Evolutionary conservation across 2,113 vertebrate species (phyloP), one percentile per base, ranked within the genome.

Genomic region (Odobenus rosmarus): DNA sequence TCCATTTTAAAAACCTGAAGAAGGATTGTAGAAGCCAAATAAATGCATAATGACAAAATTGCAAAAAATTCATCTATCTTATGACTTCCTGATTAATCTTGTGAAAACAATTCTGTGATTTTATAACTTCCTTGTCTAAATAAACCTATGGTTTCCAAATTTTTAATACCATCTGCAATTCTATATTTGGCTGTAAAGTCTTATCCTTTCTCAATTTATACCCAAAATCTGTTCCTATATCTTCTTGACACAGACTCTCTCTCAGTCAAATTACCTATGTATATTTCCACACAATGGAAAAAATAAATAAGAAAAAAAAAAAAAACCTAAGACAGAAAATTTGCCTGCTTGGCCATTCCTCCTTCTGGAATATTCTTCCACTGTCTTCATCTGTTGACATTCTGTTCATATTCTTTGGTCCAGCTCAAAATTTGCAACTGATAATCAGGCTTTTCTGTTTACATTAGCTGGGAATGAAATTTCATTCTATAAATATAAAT

Each of bases 51-150:
- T 88, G 83, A 77, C 24, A 91, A 42, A 87, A 62, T 42, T 61
- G 9, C 46, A 72, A 14, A 53, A 61, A 16, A 23, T 31, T 59
- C 55, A 33, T 64, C 57, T 46, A 5, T 89, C 39, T 33, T 55
- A 61, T 31, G n/a, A 76, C 51, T 87, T 86, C 36, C n/a, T 90
- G 59, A 91, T 83, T 77, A 94, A 94, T 91, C 67, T 93, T 86
- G 39, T 80, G 26, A 82, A 95, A 95, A 76, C 46, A 71, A 86
- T 46, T 79, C 51, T 88, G 21, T 26, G 51, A 90, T 91, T 88
- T 83, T 88, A 28, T 79, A 83, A 49, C 19, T 91, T 57, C 61
- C 31, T 88, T 90, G 62, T 16, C 24, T 33, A 61, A 72, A 26
- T 84, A 94, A 83, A 64, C 42, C 42, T 96, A 79, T 92, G 83